These are phyloP conservation scores for Eupithecia vulgata DNA, from an alignment of 2,888 invertebrate species.

Conservation along the genomic window DNA sequence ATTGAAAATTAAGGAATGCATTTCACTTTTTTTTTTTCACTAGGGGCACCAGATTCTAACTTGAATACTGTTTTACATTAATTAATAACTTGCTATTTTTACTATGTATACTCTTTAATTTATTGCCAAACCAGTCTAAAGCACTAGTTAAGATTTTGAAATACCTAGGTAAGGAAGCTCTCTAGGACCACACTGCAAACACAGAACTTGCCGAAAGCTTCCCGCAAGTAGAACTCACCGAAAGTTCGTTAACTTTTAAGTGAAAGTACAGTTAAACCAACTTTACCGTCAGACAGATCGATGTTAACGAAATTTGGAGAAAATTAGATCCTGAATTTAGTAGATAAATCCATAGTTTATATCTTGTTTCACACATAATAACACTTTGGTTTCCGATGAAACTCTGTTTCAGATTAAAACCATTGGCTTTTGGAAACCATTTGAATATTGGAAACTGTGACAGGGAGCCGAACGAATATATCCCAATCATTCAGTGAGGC, in stretches of 20 bases:
- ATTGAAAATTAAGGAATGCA: no score
- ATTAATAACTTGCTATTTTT: no score
- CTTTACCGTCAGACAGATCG: not conserved
- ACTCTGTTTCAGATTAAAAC: not conserved
- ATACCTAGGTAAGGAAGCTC: not conserved
- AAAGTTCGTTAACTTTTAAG: not conserved
- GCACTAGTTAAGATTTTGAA: not conserved
- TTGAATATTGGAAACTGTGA: not conserved
- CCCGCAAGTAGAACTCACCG: not conserved
- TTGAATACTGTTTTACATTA: no score
- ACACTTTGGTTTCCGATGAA: not conserved
- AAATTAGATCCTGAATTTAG: not conserved
- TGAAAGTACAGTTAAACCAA: not conserved
- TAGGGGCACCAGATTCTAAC: no score
- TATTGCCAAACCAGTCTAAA: not conserved
- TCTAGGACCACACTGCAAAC: not conserved
- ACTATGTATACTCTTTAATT: not conserved
- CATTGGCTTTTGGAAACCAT: not conserved
- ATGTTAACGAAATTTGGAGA: not conserved
- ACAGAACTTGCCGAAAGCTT: not conserved
- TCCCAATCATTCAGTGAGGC: not conserved
- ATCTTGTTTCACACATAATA: not conserved
- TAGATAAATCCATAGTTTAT: not conserved
- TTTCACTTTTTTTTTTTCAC: no score
- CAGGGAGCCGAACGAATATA: not conserved